Conservation (phyloP, 1,140 invertebrate genomes). For the Ephestia elutella region DNA sequence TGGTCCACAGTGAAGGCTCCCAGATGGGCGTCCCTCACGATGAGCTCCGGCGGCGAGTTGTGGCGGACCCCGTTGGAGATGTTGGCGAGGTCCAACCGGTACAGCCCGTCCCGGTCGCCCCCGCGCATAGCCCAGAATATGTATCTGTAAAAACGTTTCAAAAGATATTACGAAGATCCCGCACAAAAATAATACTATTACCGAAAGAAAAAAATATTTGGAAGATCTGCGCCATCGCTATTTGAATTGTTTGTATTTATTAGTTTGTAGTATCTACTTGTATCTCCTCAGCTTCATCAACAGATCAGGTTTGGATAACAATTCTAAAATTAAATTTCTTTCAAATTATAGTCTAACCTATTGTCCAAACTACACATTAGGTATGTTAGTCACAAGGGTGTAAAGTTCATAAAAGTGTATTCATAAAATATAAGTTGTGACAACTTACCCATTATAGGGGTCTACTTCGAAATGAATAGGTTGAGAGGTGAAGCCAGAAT, state of each 20-base stretch:
- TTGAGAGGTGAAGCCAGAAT: slow-evolving; percentile 78
- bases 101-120: slow-evolving; percentile 78
- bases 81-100: slow-evolving; percentile 84
- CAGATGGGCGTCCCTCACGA: slow-evolving; percentile 77
- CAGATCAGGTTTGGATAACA: too few relatives aligned
- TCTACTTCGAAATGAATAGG: slow-evolving; percentile 90
- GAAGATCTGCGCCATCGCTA: too few relatives aligned
- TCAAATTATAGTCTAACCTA: too few relatives aligned
- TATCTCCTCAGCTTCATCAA: too few relatives aligned
- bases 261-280: too few relatives aligned
- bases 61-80: slow-evolving; percentile 80
- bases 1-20: slow-evolving; percentile 87
- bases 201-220: background rate
- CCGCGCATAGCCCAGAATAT: slow-evolving; percentile 85
- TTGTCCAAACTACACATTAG: too few relatives aligned
- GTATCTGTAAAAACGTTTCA: slow-evolving; percentile 75
- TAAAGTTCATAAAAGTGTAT: too few relatives aligned
- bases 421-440: too few relatives aligned
- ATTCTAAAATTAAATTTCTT: too few relatives aligned
- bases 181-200: background rate
- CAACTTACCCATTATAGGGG: slow-evolving; percentile 88
- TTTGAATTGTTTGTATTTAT: too few relatives aligned
- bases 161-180: background rate
- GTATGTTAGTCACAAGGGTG: too few relatives aligned
- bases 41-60: slow-evolving; percentile 71